phyloP scores from a whole-genome alignment of 2,888 invertebrate species.

The Holacanthella duospinosa region DNA sequence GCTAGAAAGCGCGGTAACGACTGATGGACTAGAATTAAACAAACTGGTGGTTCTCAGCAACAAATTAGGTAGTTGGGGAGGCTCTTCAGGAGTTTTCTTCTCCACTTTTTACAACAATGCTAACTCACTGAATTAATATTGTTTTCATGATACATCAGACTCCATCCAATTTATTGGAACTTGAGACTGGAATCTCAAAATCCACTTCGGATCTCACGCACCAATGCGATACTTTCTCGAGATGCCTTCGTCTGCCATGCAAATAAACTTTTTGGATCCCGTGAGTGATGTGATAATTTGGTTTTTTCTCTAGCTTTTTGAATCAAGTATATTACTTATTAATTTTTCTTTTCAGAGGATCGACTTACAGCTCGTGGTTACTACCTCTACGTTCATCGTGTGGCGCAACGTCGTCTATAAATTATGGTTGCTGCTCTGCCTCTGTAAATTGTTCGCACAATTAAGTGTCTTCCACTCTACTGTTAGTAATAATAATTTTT shows the following conservation, averaged over 20 bases:
- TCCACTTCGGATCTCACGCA: slow-evolving; percentile 12
- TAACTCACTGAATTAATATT: too few relatives aligned
- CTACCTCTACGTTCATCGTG: slow-evolving; percentile 24
- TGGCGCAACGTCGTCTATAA: neutral
- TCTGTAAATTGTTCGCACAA: neutral
- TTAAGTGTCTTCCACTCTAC: neutral
- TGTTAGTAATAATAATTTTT: too few relatives aligned
- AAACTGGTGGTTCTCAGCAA: too few relatives aligned
- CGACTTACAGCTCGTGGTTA: slow-evolving; percentile 21
- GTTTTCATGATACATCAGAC: too few relatives aligned
- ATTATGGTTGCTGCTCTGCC: too few relatives aligned
- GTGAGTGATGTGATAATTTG: neutral
- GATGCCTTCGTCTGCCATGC: slow-evolving; percentile 27
- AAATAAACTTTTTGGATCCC: neutral
- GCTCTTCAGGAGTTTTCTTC: too few relatives aligned
- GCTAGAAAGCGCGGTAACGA: too few relatives aligned
- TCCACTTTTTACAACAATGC: too few relatives aligned
- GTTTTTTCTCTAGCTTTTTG: neutral
- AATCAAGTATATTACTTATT: neutral
- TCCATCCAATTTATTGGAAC: slow-evolving; percentile 27
- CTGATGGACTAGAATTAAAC: too few relatives aligned
- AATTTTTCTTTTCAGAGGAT: slow-evolving; percentile 13
- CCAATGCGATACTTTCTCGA: slow-evolving; percentile 19
- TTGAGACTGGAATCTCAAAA: slow-evolving; percentile 20
- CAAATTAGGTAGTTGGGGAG: too few relatives aligned